Percentiles rank a stretch among this genome's conserved stretches.
These are phyloP conservation scores for Paraescarpia echinospica DNA, from an alignment of 1,140 invertebrate species.

Conservation along the genomic window DNA sequence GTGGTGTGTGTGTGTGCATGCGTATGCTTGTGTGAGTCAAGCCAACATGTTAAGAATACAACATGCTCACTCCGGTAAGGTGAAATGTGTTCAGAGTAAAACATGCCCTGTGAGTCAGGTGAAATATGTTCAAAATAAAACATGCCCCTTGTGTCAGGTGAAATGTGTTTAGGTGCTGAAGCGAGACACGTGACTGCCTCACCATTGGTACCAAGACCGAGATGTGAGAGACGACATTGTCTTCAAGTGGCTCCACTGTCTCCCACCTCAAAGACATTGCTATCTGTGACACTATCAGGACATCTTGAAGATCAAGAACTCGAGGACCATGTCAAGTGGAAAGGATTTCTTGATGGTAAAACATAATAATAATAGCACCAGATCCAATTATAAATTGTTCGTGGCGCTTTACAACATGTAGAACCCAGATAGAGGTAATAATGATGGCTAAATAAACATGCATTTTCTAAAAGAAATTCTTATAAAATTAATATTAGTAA, in stretches of 20 bases:
- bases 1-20: background rate
- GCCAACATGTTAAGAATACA: background rate
- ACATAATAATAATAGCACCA: no score
- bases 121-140: no score
- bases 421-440: no score
- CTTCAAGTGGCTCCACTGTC: background rate
- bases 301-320: background rate
- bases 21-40: background rate
- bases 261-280: background rate
- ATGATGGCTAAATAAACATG: no score
- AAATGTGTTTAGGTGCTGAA: background rate
- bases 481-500: no score
- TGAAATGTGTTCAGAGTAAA: background rate
- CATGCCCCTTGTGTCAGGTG: background rate
- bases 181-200: background rate
- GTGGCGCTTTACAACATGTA: no score
- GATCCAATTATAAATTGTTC: no score
- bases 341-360: background rate
- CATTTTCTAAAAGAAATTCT: no score
- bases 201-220: background rate
- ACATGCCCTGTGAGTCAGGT: no score
- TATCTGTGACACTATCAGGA: background rate
- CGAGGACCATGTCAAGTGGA: background rate
- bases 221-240: slow-evolving; percentile 4
- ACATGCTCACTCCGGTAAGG: background rate